A percentile compares a stretch with the other conserved stretches of the same genome.
phyloP scores from a whole-genome alignment of 2,888 invertebrate species.

The Amphipyra berbera region DNA sequence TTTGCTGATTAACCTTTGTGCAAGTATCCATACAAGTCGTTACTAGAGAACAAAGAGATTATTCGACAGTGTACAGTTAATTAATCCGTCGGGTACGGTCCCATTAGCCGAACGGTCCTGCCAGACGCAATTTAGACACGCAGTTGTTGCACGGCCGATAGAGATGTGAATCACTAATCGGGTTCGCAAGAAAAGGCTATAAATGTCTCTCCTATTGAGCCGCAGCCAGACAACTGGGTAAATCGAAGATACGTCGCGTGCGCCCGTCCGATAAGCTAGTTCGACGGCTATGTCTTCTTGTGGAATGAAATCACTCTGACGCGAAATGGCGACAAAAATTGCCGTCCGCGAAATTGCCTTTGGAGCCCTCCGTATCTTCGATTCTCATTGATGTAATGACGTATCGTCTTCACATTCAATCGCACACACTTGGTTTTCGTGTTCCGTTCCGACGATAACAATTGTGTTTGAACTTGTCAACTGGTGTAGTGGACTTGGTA shows the following conservation, averaged over 20 bases:
- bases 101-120: conserved; percentile 70
- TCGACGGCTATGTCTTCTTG: conserved; percentile 73
- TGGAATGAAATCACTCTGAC: conserved; percentile 77
- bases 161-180: conserved; percentile 60
- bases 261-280: conserved; percentile 74
- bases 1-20: conserved; percentile 57
- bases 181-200: conserved; percentile 61
- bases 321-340: conserved; percentile 81
- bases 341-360: conserved; percentile 77
- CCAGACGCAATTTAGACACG: conserved; percentile 46
- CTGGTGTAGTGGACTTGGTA: conserved; percentile 5
- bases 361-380: conserved; percentile 65
- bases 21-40: conserved; percentile 56
- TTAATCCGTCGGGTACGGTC: conserved; percentile 74
- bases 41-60: conserved; percentile 69
- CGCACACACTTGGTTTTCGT: conserved; percentile 46
- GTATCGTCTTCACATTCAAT: conserved; percentile 64
- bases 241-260: conserved; percentile 71
- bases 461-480: conserved; percentile 26
- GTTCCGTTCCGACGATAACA: conserved; percentile 31
- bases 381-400: conserved; percentile 68
- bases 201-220: conserved; percentile 57
- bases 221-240: conserved; percentile 59
- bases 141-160: conserved; percentile 50
- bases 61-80: conserved; percentile 73